phyloP scores from a whole-genome alignment of 1,140 invertebrate species.

The Drosophila parabipectinata region DNA sequence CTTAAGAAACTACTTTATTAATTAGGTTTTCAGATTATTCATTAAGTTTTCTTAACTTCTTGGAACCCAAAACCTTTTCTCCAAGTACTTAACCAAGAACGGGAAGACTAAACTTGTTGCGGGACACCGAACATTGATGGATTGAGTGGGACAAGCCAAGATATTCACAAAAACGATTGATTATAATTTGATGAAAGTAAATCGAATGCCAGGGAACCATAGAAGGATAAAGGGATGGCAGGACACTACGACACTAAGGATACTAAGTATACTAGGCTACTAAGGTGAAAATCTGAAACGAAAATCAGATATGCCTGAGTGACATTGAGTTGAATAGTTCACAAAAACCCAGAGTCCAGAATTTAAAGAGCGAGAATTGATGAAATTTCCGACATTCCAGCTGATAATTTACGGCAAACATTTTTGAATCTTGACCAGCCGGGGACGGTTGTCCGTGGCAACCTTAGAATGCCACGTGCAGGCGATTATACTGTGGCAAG shows the following conservation, averaged over 20 bases:
- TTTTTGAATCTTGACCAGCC: neutral
- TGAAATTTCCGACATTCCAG: neutral
- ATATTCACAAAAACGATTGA: conserved; percentile 25
- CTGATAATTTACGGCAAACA: conserved; percentile 8
- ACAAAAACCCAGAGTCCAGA: neutral
- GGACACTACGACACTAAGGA: neutral
- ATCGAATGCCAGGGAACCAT: neutral
- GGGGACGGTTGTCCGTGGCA: neutral
- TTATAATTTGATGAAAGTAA: conserved; percentile 20
- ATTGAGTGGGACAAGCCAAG: conserved; percentile 15
- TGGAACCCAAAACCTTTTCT: neutral
- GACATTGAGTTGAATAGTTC: conserved; percentile 11
- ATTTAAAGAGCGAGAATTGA: neutral
- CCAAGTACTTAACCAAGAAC: neutral
- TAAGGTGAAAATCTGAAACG: neutral
- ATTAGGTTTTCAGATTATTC: neutral
- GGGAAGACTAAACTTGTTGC: conserved; percentile 20
- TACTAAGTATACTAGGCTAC: neutral
- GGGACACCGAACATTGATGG: conserved; percentile 13
- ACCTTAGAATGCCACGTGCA: conserved; percentile 4
- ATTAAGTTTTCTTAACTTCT: neutral
- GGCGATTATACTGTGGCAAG: neutral
- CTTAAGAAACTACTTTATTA: too few species aligned
- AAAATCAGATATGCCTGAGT: conserved; percentile 3
- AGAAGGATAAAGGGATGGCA: neutral